Evolutionary conservation across 2,888 invertebrate genomes (phyloP).

Genomic region (Stegana nigrithorax): DNA sequence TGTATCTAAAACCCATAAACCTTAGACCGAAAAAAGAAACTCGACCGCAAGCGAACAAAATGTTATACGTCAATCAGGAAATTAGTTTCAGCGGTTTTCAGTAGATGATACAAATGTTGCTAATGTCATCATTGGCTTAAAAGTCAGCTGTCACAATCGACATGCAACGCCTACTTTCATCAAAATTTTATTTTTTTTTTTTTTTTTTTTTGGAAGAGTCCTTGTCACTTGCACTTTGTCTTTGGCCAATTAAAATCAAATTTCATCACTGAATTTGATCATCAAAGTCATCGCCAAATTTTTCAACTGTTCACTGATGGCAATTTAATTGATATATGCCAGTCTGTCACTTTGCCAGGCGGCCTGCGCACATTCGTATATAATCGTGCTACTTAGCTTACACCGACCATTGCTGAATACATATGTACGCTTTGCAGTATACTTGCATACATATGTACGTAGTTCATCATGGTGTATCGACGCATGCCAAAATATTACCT

Average conservation of each 20-base stretch:
- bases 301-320: slow-evolving; percentile 43
- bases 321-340: slow-evolving; percentile 51
- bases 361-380: slow-evolving; percentile 6
- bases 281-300: slow-evolving; percentile 35
- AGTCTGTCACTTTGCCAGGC: background rate
- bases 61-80: slow-evolving; percentile 48
- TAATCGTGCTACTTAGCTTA: slow-evolving; percentile 13
- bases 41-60: slow-evolving; percentile 12
- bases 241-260: slow-evolving; percentile 57
- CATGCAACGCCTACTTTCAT: too few species aligned
- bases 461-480: too few species aligned
- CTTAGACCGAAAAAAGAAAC: slow-evolving; percentile 14
- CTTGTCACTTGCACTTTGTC: slow-evolving; percentile 31
- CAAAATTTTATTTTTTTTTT: slow-evolving; percentile 42
- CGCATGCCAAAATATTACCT: too few species aligned
- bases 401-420: too few species aligned
- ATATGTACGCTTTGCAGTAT: too few species aligned
- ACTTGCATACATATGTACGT: too few species aligned
- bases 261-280: slow-evolving; percentile 40
- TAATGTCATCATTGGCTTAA: too few species aligned
- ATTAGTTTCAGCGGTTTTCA: slow-evolving; percentile 52
- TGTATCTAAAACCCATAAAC: too few species aligned
- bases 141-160: too few species aligned
- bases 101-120: too few species aligned
- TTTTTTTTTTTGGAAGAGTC: slow-evolving; percentile 24